Percentiles rank a stretch among this genome's conserved stretches.
Evolutionary conservation across 2,113 vertebrate species (phyloP).

Genomic region (Myotis lucifugus): DNA sequence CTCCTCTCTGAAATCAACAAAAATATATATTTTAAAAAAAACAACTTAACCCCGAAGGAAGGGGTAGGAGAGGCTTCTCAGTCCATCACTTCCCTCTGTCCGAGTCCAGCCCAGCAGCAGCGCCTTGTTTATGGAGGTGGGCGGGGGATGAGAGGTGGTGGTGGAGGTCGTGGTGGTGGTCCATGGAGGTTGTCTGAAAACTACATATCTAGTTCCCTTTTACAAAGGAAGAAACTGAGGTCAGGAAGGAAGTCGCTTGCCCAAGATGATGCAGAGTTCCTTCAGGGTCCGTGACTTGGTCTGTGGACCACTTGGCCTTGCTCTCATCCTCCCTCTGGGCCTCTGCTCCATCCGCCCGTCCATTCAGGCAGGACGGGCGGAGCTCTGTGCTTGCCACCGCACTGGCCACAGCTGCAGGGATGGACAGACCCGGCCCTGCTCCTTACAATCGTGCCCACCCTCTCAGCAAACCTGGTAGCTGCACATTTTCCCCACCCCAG

Average conservation of each 20-base stretch:
- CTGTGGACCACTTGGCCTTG: not conserved
- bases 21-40: not conserved
- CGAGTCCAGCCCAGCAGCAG: not conserved
- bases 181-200: not conserved
- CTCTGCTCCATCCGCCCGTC: not conserved
- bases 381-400: not conserved
- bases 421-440: not conserved
- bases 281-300: not conserved
- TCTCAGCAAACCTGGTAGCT: conserved; percentile 46
- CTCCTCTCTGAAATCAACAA: too few species aligned
- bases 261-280: not conserved
- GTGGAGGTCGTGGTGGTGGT: rapidly evolving
- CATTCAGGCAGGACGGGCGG: not conserved
- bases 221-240: conserved; percentile 33
- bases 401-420: not conserved
- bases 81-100: not conserved
- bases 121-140: not conserved
- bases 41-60: not conserved
- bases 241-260: not conserved
- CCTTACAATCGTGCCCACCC: not conserved
- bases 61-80: not conserved
- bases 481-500: conserved; percentile 56
- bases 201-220: not conserved
- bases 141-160: too few species aligned
- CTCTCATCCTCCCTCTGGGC: not conserved